Base-by-base conservation (phyloP, 2,888 invertebrate genomes). In the Theretra japonica region DNA sequence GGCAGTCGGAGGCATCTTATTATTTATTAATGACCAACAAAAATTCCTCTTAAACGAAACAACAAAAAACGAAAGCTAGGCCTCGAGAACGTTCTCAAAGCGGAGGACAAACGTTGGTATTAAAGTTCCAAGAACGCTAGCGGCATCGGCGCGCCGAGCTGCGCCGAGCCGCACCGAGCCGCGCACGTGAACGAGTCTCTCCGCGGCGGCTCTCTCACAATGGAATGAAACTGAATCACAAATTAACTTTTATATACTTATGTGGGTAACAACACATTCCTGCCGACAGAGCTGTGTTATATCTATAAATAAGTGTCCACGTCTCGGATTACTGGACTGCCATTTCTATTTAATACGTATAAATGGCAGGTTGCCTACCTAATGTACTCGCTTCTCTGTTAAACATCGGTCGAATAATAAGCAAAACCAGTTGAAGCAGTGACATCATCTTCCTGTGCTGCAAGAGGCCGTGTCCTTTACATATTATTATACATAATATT, bases 401-500 rank as follows among this genome's bases (percentile, higher is more conserved):
- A 87, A 87, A 88, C 89, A 87, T 88, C 84, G 80, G 83, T 80
- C 87, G 91, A 93, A 93, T 92, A 90, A 88, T 91, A 92, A 92
- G 86, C 81, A 83, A 91, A 93, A 93, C 93, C 91, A 91, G 94
- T 94, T 87, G 86, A 88, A 87, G 83, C 80, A 89, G 90, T 94
- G 94, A 94, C 94, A 94, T 94, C 94, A 94, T 80, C 93, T 90
- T 92, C 92, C 91, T 91, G 90, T 88, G 88, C 83, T 85, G 85
- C 83, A 85, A 83, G 87, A 89, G 89, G 88, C 87, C 88, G 81
- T 83, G 90, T 92, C 90, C 90, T 92, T 90, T 88, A 84, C 82
- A 78, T 83, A 80, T 84, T 76, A 73, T 68, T 65, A 68, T 72
- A 62, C 15, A 19, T 72, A 62, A 71, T 69, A 62, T 59, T 69